Evolutionary conservation across 2,797 vertebrate species (phyloP).

Genomic region (Aphelocoma californica): DNA sequence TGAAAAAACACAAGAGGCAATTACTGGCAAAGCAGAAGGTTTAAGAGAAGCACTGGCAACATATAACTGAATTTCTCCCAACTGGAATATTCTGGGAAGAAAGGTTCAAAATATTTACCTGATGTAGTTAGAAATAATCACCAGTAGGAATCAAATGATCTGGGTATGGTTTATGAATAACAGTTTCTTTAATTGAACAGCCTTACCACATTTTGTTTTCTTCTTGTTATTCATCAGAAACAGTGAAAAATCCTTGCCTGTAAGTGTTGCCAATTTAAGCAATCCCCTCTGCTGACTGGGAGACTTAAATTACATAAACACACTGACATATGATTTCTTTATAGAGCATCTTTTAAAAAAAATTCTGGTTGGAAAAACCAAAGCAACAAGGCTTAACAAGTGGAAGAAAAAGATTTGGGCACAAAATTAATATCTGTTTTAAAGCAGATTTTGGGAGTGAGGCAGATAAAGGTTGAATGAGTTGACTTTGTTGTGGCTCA

Average conservation of each 20-base stretch:
- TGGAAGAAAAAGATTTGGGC: background rate
- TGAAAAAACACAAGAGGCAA: background rate
- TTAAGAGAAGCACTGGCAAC: background rate
- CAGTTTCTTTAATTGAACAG: background rate
- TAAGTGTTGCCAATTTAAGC: conserved; percentile 25
- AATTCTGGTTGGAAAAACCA: background rate
- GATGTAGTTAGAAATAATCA: background rate
- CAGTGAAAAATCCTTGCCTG: background rate
- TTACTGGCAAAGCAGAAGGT: background rate
- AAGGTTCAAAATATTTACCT: conserved; percentile 43
- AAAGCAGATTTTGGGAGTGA: background rate
- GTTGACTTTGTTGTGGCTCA: background rate
- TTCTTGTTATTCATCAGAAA: conserved; percentile 11
- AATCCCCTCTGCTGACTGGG: background rate
- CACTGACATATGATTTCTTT: background rate
- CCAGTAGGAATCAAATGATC: background rate
- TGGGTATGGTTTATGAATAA: background rate
- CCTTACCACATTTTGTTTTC: conserved; percentile 34
- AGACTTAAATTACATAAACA: conserved; percentile 28
- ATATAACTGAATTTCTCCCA: background rate
- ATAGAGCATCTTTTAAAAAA: background rate
- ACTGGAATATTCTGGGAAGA: background rate
- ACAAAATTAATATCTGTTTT: background rate
- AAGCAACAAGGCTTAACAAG: background rate
- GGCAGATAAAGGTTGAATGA: background rate